Base-by-base conservation (phyloP, 2,888 invertebrate genomes). In the Brenthis daphne region DNA sequence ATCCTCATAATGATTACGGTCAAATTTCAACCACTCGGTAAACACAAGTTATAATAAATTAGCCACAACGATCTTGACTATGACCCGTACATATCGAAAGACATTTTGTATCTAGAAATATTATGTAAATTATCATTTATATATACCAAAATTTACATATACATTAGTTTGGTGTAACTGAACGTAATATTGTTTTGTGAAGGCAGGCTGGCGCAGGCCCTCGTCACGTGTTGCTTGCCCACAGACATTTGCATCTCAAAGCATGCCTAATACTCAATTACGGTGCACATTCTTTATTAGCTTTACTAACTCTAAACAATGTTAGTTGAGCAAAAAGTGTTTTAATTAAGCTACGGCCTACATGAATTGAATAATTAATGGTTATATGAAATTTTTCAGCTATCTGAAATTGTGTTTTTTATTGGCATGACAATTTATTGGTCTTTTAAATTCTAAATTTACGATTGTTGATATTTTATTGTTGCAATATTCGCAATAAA, bases 221-320 rank as follows among this genome's bases (percentile, higher is more conserved):
- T 76, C 84, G 63, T 65, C 85, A 88, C 87, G 85, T 88, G 87
- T 88, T 85, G 87, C 85, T 81, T 79, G 82, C 80, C 85, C 81
- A 78, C 79, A 74, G 71, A 72, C 78, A 91, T 90, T 90, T 85
- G 84, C 90, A 91, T 90, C 83, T 87, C 90, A 91, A 90, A 91
- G 90, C 85, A 75, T 76, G 79, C 79, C 85, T 83, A 82, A 82
- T 82, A 83, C 86, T 82, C 86, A 86, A 89, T 89, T 88, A 89
- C 82, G 75, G 71, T 71, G 74, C 73, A 70, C 68, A 74, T 72
- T 72, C 75, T 73, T 76, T 73, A 69, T 75, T 68, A 60, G 65
- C 70, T 67, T 72, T 65, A 64, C 57, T n/a, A 64, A 24, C 47
- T 43, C 37, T 29, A 60, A 71, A 55, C 54, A 58, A 51, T 37